Base-by-base conservation (phyloP, 2,797 vertebrate genomes). In the Zalophus californianus region DNA sequence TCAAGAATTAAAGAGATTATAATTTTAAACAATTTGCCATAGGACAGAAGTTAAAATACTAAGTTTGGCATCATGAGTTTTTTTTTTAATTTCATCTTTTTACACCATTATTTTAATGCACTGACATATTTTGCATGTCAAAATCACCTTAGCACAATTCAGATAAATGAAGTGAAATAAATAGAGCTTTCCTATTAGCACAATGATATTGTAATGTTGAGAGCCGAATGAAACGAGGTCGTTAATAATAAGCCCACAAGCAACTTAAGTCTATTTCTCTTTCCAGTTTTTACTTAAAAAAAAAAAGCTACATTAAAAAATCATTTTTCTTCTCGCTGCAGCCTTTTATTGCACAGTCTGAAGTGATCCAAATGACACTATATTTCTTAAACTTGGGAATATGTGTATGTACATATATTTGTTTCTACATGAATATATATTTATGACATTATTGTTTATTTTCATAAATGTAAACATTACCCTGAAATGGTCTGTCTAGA, bases 161-260 rank as follows among this genome's bases (percentile, higher is more conserved):
- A 95, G 89, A 97, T 93, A 92, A 97, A 97, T 96, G 91, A 98
- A 66, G 14, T 80, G 25, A 73, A 97, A 97, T 97, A 98, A 98
- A 94, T 96, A 84, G 70, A 98, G 0, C 58, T 95, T 96, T 95
- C 79, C 56, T 62, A 68, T 98, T 98, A 96, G 89, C 35, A 38
- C 35, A 91, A 35, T 86, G 56, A 54, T 86, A 85, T 90, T 96
- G 97, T 95, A 93, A 72, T 89, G 78, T 84, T 96, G 27, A 84
- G 73, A 93, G 70, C 56, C 54, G 14, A 95, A 95, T 93, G 68
- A 98, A 97, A 97, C 93, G 54, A 97, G 48, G 62, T 96, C 79
- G 80, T 97, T 98, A 97, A 96, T 84, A 56, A 96, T 83, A 98
- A 94, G 14, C 52, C 78, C 72, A 96, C 48, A 94, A 96, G 94